Evolutionary conservation across 2,797 vertebrate species (phyloP).

Genomic region (Pachyuromys duprasi): DNA sequence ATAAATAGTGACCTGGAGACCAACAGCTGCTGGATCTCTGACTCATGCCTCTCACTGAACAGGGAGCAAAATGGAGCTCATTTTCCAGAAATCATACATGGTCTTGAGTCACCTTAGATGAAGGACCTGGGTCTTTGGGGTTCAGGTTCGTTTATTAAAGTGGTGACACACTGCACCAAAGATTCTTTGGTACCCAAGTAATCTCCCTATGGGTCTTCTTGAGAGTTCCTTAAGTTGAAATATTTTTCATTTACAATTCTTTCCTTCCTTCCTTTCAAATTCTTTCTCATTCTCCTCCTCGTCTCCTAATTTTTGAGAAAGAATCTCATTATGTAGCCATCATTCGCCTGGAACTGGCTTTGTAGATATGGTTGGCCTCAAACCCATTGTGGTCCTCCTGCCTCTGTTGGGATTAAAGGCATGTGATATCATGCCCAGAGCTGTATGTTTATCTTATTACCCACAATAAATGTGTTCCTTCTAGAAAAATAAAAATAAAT

Average conservation of each 20-base stretch:
- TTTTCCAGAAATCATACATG: background rate
- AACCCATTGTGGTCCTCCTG: background rate
- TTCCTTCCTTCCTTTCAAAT: background rate
- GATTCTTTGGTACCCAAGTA: background rate
- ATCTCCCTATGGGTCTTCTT: background rate
- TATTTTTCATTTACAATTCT: background rate
- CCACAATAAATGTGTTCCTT: background rate
- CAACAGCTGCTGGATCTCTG: background rate
- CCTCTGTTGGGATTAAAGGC: background rate
- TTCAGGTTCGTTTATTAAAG: background rate
- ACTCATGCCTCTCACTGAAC: background rate
- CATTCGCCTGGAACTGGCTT: background rate
- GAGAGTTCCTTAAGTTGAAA: background rate
- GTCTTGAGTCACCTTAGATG: background rate
- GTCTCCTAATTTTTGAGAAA: background rate
- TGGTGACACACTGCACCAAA: background rate
- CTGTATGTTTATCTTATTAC: background rate
- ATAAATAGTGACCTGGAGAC: background rate
- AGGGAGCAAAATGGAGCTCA: background rate
- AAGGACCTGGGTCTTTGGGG: background rate
- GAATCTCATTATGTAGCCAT: background rate
- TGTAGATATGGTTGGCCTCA: background rate
- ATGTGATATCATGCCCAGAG: background rate
- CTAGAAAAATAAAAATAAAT: background rate
- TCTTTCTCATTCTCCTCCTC: background rate